Evolutionary conservation across 2,113 vertebrate genomes (phyloP).

Genomic region (Mohoua ochrocephala): DNA sequence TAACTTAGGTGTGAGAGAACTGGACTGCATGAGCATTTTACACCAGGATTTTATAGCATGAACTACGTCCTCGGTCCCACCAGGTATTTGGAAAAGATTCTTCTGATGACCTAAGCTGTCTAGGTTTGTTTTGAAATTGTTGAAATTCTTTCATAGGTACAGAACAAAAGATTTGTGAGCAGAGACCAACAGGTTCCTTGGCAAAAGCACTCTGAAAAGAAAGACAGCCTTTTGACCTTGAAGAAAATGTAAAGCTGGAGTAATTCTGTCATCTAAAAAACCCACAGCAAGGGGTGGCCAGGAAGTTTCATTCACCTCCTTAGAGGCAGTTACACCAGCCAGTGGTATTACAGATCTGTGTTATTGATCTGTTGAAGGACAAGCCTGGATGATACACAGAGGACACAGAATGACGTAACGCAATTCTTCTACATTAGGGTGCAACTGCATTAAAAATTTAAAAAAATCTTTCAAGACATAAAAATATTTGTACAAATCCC

Average conservation of each 20-base stretch:
- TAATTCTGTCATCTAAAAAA: neutral
- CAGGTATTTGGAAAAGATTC: neutral
- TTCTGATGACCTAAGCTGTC: neutral
- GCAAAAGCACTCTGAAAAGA: neutral
- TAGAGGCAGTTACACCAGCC: neutral
- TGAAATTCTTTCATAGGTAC: neutral
- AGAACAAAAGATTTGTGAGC: neutral
- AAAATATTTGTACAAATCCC: neutral
- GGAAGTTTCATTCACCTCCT: neutral
- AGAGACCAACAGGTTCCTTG: neutral
- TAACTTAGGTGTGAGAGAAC: neutral
- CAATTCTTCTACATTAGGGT: neutral
- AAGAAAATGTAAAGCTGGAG: neutral
- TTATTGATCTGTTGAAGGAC: neutral
- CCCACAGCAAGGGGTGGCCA: accelerated
- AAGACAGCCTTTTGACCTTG: neutral
- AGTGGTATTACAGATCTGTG: neutral
- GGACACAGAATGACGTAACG: neutral
- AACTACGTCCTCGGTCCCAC: neutral
- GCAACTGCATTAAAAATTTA: neutral
- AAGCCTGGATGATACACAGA: neutral
- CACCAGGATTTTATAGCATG: neutral
- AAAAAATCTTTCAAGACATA: neutral
- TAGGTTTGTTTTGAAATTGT: neutral
- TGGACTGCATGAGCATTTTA: neutral